Evolutionary conservation across 1,140 invertebrate genomes (phyloP).

Genomic region (Hylaeus anthracinus): DNA sequence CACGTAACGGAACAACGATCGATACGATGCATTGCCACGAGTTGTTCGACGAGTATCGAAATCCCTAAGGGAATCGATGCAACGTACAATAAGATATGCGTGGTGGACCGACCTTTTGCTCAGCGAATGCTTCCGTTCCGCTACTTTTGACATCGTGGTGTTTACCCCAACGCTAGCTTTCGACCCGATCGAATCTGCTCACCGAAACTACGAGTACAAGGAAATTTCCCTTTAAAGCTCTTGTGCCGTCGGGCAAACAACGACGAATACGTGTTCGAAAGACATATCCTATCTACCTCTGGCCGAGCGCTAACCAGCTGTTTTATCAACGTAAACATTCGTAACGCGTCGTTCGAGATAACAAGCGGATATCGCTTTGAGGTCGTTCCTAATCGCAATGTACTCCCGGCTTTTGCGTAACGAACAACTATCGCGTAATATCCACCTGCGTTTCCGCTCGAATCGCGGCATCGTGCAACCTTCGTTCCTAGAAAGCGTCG

Average conservation of each 20-base stretch:
- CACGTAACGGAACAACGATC: too few relatives aligned
- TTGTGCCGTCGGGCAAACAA: too few relatives aligned
- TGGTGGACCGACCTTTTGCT: background rate
- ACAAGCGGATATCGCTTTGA: constrained; percentile 1
- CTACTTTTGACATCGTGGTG: background rate
- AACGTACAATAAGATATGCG: background rate
- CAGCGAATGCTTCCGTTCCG: constrained; percentile 4
- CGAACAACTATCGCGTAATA: constrained; percentile 8
- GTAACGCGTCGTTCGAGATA: constrained; percentile 19
- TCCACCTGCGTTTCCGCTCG: constrained; percentile 15
- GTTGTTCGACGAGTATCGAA: background rate
- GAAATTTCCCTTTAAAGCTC: background rate
- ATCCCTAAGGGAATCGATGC: background rate
- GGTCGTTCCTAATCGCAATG: constrained; percentile 23
- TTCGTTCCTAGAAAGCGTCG: background rate
- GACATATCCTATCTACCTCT: too few relatives aligned
- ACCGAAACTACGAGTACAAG: too few relatives aligned
- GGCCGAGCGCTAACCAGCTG: background rate
- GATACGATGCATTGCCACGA: too few relatives aligned
- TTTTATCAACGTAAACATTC: constrained; percentile 32
- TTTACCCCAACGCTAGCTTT: too few relatives aligned
- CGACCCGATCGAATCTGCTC: too few relatives aligned
- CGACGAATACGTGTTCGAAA: background rate
- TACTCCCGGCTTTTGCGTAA: background rate
- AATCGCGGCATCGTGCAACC: background rate